phyloP scores from a whole-genome alignment of 2,888 invertebrate species.

The Apodemia mormo region DNA sequence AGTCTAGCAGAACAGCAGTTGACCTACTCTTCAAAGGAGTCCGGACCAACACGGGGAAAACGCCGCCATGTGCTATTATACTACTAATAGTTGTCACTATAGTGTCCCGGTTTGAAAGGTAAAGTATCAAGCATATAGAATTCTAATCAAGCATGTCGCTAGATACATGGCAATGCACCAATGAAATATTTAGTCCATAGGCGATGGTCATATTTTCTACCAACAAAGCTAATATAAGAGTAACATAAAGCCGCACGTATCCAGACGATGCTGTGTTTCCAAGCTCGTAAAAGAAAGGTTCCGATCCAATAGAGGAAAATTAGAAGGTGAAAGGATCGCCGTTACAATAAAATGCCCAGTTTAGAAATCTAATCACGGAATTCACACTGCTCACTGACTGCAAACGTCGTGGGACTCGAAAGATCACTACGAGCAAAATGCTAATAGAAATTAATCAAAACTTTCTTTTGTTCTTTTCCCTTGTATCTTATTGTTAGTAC shows the following conservation, averaged over 20 bases:
- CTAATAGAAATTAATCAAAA: constrained; percentile 8
- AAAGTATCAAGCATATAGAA: too few relatives aligned
- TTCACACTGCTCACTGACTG: background rate
- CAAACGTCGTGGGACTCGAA: constrained; percentile 1
- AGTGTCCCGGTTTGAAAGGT: too few relatives aligned
- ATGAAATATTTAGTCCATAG: too few relatives aligned
- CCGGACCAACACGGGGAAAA: too few relatives aligned
- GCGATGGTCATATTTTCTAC: too few relatives aligned
- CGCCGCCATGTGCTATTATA: too few relatives aligned
- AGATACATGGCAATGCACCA: too few relatives aligned
- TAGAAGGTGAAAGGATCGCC: constrained; percentile 3
- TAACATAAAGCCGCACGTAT: background rate
- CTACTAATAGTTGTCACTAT: too few relatives aligned
- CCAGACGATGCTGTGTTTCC: background rate
- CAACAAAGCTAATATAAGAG: too few relatives aligned
- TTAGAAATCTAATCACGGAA: constrained; percentile 5
- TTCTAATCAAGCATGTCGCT: too few relatives aligned
- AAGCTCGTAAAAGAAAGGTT: background rate
- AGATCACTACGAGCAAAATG: background rate
- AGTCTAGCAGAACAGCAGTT: too few relatives aligned
- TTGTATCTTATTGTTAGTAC: background rate
- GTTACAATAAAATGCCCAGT: constrained; percentile 4
- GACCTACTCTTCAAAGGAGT: too few relatives aligned
- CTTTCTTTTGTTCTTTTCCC: background rate
- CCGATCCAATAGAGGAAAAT: background rate